These are phyloP conservation scores for Diarsia rubi DNA, from an alignment of 2,888 invertebrate species.

Conservation along the genomic window DNA sequence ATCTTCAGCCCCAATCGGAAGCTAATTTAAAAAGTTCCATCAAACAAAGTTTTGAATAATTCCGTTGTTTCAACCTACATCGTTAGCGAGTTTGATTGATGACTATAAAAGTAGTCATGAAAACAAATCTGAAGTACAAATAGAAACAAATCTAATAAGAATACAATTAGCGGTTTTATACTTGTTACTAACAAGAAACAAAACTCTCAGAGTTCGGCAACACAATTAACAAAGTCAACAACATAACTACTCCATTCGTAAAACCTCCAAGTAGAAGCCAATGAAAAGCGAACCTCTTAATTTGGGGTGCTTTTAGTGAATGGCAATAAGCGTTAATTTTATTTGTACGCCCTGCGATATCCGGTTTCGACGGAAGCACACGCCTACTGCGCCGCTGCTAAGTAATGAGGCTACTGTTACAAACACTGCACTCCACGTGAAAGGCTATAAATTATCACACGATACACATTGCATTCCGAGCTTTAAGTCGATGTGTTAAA, in stretches of 20 bases:
- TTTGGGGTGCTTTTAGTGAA: constrained; percentile 76
- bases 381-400: constrained; percentile 84
- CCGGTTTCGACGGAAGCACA: constrained; percentile 87
- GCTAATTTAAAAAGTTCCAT: constrained; percentile 10
- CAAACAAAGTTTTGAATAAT: constrained; percentile 21
- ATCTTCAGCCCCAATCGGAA: background rate
- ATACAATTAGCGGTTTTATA: constrained; percentile 59
- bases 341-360: constrained; percentile 86
- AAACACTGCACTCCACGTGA: constrained; percentile 75
- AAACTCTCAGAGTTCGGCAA: constrained; percentile 58
- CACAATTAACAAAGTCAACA: constrained; percentile 64
- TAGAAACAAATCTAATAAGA: constrained; percentile 47
- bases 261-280: constrained; percentile 58
- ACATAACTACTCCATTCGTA: constrained; percentile 62
- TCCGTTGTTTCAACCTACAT: background rate
- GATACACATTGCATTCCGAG: constrained; percentile 64
- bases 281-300: constrained; percentile 73
- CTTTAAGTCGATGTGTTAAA: constrained; percentile 62
- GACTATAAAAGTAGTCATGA: constrained; percentile 25
- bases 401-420: constrained; percentile 89
- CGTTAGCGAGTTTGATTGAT: constrained; percentile 34
- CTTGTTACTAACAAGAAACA: constrained; percentile 63
- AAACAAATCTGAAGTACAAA: constrained; percentile 19
- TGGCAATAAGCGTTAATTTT: constrained; percentile 87
- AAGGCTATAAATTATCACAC: constrained; percentile 73